Conservation (phyloP, 2,888 invertebrate species). For the Drosophila kambysellisi region DNA sequence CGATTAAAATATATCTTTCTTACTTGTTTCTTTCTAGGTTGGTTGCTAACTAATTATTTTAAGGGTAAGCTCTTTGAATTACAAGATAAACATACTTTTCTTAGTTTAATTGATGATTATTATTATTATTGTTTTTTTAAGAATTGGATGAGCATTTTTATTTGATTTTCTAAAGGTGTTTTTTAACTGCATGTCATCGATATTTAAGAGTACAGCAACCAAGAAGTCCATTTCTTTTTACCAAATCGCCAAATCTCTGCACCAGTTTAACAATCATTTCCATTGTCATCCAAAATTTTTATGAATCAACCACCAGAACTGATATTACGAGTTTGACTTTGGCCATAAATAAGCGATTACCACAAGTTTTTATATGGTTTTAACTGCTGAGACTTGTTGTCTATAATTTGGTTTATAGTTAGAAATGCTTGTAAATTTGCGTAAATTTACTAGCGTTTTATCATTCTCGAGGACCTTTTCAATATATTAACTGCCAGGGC, state of each 20-base stretch:
- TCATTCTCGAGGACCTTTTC: constrained; percentile 63
- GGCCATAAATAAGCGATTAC: constrained; percentile 60
- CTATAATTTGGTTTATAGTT: constrained; percentile 52
- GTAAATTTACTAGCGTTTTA: constrained; percentile 52
- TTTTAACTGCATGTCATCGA: neutral
- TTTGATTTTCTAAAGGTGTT: neutral
- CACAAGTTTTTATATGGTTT: constrained; percentile 36
- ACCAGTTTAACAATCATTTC: constrained; percentile 13
- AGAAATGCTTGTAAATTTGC: constrained; percentile 60
- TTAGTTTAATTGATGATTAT: neutral
- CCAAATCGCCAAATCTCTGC: constrained; percentile 25
- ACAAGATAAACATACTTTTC: neutral
- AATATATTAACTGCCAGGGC: constrained; percentile 70
- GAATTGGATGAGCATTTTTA: neutral
- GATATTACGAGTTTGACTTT: constrained; percentile 16
- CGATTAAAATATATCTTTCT: neutral
- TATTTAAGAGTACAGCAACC: neutral
- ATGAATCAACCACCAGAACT: constrained; percentile 29
- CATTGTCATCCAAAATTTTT: constrained; percentile 23
- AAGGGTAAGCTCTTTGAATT: neutral
- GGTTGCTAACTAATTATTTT: neutral
- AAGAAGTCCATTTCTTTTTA: neutral
- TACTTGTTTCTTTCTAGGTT: constrained; percentile 31
- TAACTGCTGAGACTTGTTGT: constrained; percentile 25
- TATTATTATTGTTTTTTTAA: neutral